Evolutionary conservation across 2,113 vertebrate species (phyloP), one percentile per base, ranked within the genome.

Genomic region (Nothoprocta perdicaria): DNA sequence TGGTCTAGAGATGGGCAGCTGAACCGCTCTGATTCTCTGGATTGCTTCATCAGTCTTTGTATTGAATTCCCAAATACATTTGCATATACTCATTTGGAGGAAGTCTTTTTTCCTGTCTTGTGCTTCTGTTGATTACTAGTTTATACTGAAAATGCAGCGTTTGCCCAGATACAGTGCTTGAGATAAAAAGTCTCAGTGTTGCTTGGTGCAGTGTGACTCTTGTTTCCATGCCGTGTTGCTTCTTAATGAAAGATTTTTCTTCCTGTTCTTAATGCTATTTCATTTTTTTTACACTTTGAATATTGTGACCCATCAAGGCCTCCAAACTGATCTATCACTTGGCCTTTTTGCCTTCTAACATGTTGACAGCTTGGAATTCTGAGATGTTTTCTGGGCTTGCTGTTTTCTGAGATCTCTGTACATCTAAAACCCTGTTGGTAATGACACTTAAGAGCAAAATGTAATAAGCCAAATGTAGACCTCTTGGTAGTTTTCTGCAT

Each of bases 81-180:
- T 55, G 62, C 0, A 3, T n/a, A 38, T 84, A 48, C 50, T 86
- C 66, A 31, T 40, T 5, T 68, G 55, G 58, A 74, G 91, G 38
- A 27, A 81, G 71, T 84, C 65, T 93, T 33, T 11, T 45, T 90
- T 96, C 77, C 88, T 88, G 52, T 57, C 18, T 61, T 12, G 18
- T 14, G 17, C 46, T 86, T 67, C 29, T 77, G 48, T 60, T 69
- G 63, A 48, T 91, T 53, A 35, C 40, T 1, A 1, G 10, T 58
- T 55, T 61, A 73, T 62, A 24, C 55, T 72, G 22, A 31, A 24
- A 55, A 2, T 12, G 8, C 16, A 1, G 5, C 21, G 12, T 38
- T 73, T 62, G 63, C 16, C 2, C 43, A 58, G 52, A 35, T 5
- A 5, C 8, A 15, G 40, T 12, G 29, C 72, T 27, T n/a, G 88